These are phyloP conservation scores for Pipistrellus kuhlii DNA, from an alignment of 2,797 vertebrate species.

Conservation along the genomic window DNA sequence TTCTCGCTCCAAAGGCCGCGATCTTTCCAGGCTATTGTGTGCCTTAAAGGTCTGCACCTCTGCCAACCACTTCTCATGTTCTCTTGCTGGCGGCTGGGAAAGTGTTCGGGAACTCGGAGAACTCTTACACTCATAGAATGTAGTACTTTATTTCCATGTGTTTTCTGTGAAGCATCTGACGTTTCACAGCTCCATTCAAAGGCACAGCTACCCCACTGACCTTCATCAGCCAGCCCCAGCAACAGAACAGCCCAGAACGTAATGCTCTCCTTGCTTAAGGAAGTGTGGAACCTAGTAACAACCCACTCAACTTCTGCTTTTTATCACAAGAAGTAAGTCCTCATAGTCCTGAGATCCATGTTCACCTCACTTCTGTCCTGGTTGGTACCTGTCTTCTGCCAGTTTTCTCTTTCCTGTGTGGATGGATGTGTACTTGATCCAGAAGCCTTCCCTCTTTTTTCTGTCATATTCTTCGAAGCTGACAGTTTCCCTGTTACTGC, in stretches of 20 bases:
- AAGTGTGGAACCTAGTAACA: background rate
- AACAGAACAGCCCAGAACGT: background rate
- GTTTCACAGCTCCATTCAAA: background rate
- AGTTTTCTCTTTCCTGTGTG: background rate
- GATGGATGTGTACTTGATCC: background rate
- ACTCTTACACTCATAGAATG: background rate
- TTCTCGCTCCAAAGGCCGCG: background rate
- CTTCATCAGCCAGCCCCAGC: background rate
- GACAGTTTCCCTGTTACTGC: background rate
- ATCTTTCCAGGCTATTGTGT: background rate
- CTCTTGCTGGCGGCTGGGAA: background rate
- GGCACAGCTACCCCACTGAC: background rate
- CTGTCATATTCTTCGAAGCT: background rate
- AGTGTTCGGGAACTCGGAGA: background rate
- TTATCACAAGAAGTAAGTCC: background rate
- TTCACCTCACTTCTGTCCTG: background rate
- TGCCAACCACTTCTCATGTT: background rate
- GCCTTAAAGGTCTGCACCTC: background rate
- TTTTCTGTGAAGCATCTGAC: background rate
- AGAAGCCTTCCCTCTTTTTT: background rate
- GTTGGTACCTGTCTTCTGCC: background rate
- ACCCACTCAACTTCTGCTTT: background rate
- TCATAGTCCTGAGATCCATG: background rate
- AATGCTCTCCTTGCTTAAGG: background rate
- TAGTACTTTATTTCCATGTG: background rate